Conservation (phyloP, 2,888 invertebrate genomes). For the Tipula vernalis region DNA sequence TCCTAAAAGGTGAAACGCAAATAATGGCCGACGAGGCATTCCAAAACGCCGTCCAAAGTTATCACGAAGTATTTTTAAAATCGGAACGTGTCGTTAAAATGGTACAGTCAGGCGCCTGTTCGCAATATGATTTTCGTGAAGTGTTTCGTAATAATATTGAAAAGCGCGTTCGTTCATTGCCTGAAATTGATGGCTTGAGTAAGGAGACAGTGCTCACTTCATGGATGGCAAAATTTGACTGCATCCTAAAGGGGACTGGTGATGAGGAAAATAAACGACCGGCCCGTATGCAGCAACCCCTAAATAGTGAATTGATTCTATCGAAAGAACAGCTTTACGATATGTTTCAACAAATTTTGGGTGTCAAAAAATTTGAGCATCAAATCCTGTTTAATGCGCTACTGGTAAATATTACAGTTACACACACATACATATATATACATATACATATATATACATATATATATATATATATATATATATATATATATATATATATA, state of each 20-base stretch:
- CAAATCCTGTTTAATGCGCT: conserved; percentile 97
- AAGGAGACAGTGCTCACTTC: conserved; percentile 98
- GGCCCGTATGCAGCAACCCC: conserved; percentile 72
- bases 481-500: too few species aligned
- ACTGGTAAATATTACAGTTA: conserved; percentile 46
- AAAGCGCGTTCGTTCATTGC: conserved; percentile 92
- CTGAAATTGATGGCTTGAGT: conserved; percentile 98
- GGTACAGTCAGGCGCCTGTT: conserved; percentile 96
- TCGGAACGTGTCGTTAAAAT: conserved; percentile 93
- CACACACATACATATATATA: not conserved
- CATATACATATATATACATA: not conserved
- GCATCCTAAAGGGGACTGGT: conserved; percentile 84
- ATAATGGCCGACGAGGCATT: conserved; percentile 97
- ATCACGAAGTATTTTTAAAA: conserved; percentile 90
- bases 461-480: conserved; percentile 21
- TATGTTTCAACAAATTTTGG: conserved; percentile 98
- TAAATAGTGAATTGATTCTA: conserved; percentile 87
- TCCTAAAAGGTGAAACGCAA: conserved; percentile 96
- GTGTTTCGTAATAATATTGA: conserved; percentile 97
- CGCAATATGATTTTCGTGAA: conserved; percentile 96
- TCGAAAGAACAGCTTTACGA: conserved; percentile 99
- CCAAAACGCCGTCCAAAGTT: conserved; percentile 95
- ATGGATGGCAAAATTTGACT: conserved; percentile 99
- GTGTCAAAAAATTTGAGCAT: conserved; percentile 99
- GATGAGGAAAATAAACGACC: conserved; percentile 83